phyloP scores from a whole-genome alignment of 2,888 invertebrate genomes.

The Chironomus tentans region DNA sequence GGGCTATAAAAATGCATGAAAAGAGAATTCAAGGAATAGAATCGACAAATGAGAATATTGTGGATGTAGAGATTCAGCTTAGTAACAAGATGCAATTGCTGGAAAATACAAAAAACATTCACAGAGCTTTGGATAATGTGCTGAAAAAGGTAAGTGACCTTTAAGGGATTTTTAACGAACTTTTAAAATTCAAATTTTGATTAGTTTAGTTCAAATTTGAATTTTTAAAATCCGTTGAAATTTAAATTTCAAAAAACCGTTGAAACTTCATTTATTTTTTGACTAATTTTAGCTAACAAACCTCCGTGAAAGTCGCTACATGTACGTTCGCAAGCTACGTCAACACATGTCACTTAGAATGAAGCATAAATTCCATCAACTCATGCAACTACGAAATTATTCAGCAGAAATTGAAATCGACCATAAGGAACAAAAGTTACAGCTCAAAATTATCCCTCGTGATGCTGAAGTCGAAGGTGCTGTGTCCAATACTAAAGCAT shows the following conservation, averaged over 20 bases:
- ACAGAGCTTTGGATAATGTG: slow-evolving; percentile 42
- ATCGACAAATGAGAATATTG: slow-evolving; percentile 33
- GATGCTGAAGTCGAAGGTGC: slow-evolving; percentile 43
- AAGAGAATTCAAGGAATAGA: slow-evolving; percentile 33
- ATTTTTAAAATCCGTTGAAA: too few relatives aligned
- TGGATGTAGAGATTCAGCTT: slow-evolving; percentile 36
- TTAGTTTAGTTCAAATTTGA: too few relatives aligned
- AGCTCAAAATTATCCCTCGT: slow-evolving; percentile 48
- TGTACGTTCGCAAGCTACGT: slow-evolving; percentile 42
- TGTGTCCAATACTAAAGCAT: slow-evolving; percentile 50
- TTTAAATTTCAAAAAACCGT: neutral
- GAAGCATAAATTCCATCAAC: slow-evolving; percentile 39
- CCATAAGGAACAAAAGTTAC: slow-evolving; percentile 42
- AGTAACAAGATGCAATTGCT: slow-evolving; percentile 42
- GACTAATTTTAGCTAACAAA: slow-evolving; percentile 39
- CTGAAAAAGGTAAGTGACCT: slow-evolving; percentile 39
- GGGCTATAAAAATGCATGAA: slow-evolving; percentile 36
- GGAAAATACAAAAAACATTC: slow-evolving; percentile 38
- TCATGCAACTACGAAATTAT: slow-evolving; percentile 36
- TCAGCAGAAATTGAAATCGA: slow-evolving; percentile 36
- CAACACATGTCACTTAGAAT: slow-evolving; percentile 43
- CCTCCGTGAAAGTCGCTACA: slow-evolving; percentile 40
- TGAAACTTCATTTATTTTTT: slow-evolving; percentile 19
- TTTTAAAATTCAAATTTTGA: neutral
- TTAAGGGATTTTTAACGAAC: neutral